Base-by-base conservation (phyloP, 2,797 vertebrate species). In the Hypotaenidia philippensis region DNA sequence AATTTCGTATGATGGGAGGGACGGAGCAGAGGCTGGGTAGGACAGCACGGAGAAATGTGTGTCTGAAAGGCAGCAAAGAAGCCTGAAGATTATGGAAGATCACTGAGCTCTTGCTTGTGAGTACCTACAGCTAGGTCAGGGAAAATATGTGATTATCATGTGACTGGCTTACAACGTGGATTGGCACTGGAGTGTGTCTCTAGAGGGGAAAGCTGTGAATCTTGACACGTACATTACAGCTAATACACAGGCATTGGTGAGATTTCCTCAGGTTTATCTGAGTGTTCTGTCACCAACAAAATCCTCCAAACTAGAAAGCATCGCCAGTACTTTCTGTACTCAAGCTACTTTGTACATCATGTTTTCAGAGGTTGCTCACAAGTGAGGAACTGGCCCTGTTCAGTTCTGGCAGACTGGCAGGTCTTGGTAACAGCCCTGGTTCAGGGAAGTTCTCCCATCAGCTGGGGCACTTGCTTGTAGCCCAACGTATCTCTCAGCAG, bases 191-290 rank as follows among this genome's bases (percentile, higher is more conserved):
- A 38, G 44, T 18, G 72, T 93, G 87, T 92, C 89, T 93, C 88
- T 70, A 52, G 86, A 81, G 95, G 94, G 57, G 49, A 83, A 71
- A 80, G 79, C 84, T 80, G 90, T 57, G 83, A 87, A 72, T 77
- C 90, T 76, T 52, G 75, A 55, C 60, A 57, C 4, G 1, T 82
- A 56, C 41, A 2, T 80, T 71, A 44, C 52, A 92, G 81, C 70
- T 95, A 65, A 87, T 56, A 76, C 69, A 32, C 29, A 68, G 65
- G 45, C 59, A 55, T 71, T 0, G 3, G 44, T 65, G 69, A 88
- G 74, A 74, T 57, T 70, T 82, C 38, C 80, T 32, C 32, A 53
- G 36, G 34, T 77, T 94, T 77, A 53, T 60, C 49, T 44, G 64
- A 91, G 41, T 4, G 0, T 64, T 81, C 75, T 6, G 32, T 74